A percentile compares a stretch with the other conserved stretches of the same genome.
These are phyloP conservation scores for Montipora foliosa DNA, from an alignment of 64 coral and sea anemone species.

Conservation along the genomic window DNA sequence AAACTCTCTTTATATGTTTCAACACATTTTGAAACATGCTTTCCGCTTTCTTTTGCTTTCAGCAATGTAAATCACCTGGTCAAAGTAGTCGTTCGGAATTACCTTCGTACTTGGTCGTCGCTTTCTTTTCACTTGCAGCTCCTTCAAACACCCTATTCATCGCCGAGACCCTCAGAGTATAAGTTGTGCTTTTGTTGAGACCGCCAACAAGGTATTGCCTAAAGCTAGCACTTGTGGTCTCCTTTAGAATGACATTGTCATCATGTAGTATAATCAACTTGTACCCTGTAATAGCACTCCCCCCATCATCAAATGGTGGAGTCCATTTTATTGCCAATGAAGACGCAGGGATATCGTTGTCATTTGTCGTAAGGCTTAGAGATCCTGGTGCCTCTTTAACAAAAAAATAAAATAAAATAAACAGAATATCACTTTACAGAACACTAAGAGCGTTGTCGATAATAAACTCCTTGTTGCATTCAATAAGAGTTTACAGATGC, in stretches of 20 bases:
- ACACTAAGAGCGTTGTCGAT: too few species aligned
- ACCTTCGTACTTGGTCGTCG: slow-evolving; percentile 1
- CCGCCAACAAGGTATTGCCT: not conserved
- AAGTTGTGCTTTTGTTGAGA: not conserved
- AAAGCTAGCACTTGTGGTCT: not conserved
- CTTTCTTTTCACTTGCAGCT: not conserved
- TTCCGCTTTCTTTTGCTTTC: too few species aligned
- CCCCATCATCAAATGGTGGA: not conserved
- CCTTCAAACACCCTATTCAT: not conserved
- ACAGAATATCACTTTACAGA: too few species aligned
- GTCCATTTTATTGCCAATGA: not conserved
- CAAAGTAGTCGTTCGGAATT: too few species aligned
- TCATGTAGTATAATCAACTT: not conserved
- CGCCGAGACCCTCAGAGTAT: not conserved
- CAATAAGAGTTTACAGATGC: too few species aligned
- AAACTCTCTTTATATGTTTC: too few species aligned
- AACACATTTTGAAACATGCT: too few species aligned
- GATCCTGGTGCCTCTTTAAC: not conserved
- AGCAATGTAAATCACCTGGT: too few species aligned
- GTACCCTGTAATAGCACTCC: not conserved
- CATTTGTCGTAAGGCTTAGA: too few species aligned
- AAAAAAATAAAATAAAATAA: not conserved
- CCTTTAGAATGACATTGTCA: not conserved
- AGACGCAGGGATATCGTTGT: not conserved
- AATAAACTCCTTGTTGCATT: too few species aligned